Percentiles rank a stretch among this genome's conserved stretches.
Conservation (phyloP, 2,888 invertebrate genomes). For the Leucophenga montana region DNA sequence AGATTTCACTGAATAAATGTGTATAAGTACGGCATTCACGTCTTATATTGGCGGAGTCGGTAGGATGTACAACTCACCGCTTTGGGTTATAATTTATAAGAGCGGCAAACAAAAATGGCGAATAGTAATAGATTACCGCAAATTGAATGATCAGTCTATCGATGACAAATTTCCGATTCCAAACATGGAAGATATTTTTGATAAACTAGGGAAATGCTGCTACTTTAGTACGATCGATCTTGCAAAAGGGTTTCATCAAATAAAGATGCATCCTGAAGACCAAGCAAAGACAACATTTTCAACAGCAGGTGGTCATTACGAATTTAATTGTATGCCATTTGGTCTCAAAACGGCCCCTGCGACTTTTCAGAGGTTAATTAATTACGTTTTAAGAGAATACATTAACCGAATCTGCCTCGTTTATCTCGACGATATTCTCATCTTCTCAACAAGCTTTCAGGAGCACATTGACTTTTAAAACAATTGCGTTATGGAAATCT, state of each 20-base stretch:
- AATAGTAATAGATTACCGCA: conserved; percentile 23
- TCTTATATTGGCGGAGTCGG: no score
- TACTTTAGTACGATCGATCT: no score
- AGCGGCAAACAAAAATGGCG: conserved; percentile 29
- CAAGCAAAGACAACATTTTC: conserved; percentile 43
- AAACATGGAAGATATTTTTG: no score
- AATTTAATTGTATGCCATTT: no score
- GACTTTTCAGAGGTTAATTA: conserved; percentile 61
- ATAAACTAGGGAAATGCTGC: no score
- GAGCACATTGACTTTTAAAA: conserved; percentile 47
- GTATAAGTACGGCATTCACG: no score
- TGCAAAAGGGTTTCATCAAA: no score
- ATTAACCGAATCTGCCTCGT: conserved; percentile 32
- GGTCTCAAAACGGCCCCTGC: no score
- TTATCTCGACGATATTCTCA: conserved; percentile 58
- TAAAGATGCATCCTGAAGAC: no score
- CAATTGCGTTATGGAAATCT: conserved; percentile 20
- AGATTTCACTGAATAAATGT: no score
- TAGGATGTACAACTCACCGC: conserved; percentile 48
- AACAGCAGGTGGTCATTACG: conserved; percentile 23
- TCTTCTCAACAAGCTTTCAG: conserved; percentile 38
- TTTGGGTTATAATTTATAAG: conserved; percentile 44
- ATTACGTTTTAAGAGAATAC: conserved; percentile 49
- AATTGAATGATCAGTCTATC: conserved; percentile 10
- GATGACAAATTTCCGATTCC: no score